Evolutionary conservation across 2,113 vertebrate species (phyloP).

Genomic region (Bufo gargarizans): DNA sequence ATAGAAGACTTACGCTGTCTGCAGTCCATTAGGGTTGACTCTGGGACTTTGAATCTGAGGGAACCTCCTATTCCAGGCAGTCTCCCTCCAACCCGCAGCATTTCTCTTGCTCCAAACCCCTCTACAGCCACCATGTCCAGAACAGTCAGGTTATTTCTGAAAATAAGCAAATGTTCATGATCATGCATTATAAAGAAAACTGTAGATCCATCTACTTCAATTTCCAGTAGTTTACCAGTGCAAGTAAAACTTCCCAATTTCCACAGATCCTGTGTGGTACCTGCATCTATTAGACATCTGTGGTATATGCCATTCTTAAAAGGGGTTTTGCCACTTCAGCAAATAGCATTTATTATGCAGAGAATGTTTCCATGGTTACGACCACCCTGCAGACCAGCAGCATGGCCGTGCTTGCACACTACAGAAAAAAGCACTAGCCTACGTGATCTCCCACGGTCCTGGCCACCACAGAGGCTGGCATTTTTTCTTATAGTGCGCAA

Average conservation of each 20-base stretch:
- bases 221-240: background rate
- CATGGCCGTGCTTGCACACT: too few species aligned
- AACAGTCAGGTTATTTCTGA: slow-evolving; percentile 93
- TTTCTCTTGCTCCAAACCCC: slow-evolving; percentile 90
- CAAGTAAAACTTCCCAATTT: background rate
- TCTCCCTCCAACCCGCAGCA: slow-evolving; percentile 90
- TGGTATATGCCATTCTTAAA: too few species aligned
- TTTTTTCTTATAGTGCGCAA: too few species aligned
- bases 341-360: too few species aligned
- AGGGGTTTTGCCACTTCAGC: too few species aligned
- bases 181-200: background rate
- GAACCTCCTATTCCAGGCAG: slow-evolving; percentile 88
- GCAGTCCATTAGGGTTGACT: slow-evolving; percentile 96
- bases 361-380: too few species aligned
- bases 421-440: too few species aligned
- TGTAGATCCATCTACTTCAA: background rate
- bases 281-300: too few species aligned
- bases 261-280: too few species aligned
- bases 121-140: slow-evolving; percentile 86
- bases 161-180: background rate
- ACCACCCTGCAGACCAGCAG: too few species aligned
- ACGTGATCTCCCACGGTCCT: too few species aligned
- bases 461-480: too few species aligned
- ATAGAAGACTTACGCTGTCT: slow-evolving; percentile 81
- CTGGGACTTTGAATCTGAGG: slow-evolving; percentile 94